Percentiles rank a stretch among this genome's conserved stretches.
phyloP scores from a whole-genome alignment of 1,140 invertebrate genomes.

The Hylaeus anthracinus region DNA sequence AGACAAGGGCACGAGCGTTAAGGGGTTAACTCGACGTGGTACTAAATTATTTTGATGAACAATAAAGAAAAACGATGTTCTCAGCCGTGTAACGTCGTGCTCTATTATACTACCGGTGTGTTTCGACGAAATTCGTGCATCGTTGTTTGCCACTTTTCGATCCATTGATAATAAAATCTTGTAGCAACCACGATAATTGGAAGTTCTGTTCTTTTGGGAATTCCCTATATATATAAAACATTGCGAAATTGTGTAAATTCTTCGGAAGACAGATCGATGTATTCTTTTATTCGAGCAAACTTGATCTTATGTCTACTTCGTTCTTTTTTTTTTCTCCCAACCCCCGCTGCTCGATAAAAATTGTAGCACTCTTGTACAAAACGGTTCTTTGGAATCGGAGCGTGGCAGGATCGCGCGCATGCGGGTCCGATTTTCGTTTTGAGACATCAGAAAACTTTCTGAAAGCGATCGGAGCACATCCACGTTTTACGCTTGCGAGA shows the following conservation, averaged over 20 bases:
- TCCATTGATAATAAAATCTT: slow-evolving; percentile 41
- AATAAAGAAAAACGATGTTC: slow-evolving; percentile 68
- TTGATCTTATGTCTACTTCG: background rate
- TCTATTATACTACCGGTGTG: slow-evolving; percentile 52
- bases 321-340: background rate
- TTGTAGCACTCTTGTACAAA: slow-evolving; percentile 34
- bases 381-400: slow-evolving; percentile 23
- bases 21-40: slow-evolving; percentile 67
- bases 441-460: background rate
- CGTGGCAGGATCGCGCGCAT: slow-evolving; percentile 17
- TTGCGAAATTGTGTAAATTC: background rate
- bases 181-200: slow-evolving; percentile 27
- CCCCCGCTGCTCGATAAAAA: background rate
- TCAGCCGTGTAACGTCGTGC: slow-evolving; percentile 56
- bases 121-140: slow-evolving; percentile 40
- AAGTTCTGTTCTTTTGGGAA: slow-evolving; percentile 35
- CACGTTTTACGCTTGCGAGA: slow-evolving; percentile 1
- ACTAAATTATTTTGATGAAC: slow-evolving; percentile 77
- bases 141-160: slow-evolving; percentile 46
- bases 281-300: background rate
- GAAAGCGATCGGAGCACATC: background rate
- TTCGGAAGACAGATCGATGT: background rate
- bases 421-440: background rate
- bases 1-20: too few relatives aligned
- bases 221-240: background rate